Evolutionary conservation across 2,797 vertebrate genomes (phyloP).

Genomic region (Tokudaia muenninki): DNA sequence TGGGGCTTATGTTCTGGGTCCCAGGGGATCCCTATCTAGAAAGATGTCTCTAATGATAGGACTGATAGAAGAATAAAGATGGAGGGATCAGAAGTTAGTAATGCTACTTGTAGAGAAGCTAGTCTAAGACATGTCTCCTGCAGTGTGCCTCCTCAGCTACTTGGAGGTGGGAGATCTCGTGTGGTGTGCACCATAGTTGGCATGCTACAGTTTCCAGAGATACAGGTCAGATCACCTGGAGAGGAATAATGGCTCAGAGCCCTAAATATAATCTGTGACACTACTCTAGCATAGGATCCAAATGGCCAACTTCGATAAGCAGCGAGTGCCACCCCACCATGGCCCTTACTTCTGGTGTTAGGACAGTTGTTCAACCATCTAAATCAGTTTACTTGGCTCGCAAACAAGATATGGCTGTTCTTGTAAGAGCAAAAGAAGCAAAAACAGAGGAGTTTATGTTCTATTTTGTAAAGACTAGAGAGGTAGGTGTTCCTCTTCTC

Average conservation of each 20-base stretch:
- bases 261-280: neutral
- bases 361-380: neutral
- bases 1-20: neutral
- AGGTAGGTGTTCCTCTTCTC: neutral
- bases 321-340: neutral
- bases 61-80: neutral
- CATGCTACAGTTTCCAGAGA: neutral
- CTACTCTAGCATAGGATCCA: neutral
- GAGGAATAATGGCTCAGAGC: neutral
- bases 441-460: constrained; percentile 7
- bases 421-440: neutral
- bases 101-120: constrained; percentile 5
- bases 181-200: neutral
- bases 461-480: constrained; percentile 12
- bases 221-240: neutral
- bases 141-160: neutral
- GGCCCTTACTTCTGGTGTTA: neutral
- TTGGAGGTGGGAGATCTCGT: neutral
- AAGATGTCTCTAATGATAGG: constrained; percentile 19
- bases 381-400: neutral
- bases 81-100: constrained; percentile 26
- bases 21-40: neutral
- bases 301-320: neutral
- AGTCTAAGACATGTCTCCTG: neutral
- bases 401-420: constrained; percentile 23